Base-by-base conservation (phyloP, 2,113 vertebrate species). In the Plectropomus leopardus region DNA sequence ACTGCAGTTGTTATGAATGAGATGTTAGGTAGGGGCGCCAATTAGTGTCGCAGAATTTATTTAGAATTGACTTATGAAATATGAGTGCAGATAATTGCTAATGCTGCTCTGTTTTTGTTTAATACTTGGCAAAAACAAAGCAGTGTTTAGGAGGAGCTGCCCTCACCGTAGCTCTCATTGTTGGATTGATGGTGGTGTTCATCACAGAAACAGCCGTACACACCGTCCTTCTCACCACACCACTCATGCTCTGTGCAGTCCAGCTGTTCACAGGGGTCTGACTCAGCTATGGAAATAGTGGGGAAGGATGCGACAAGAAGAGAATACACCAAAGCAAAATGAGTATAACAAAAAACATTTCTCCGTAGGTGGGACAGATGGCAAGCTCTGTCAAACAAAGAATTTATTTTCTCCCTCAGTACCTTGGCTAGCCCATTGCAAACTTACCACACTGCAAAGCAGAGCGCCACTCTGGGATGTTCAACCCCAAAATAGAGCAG, bases 141-240 rank as follows among this genome's bases (percentile, higher is more conserved):
- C 16, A 32, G 13, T 17, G 13, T 48, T 42, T 11, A 14, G 19
- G 7, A 48, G 0, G 15, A 64, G 1, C 14, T 32, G 24, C 3
- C 1, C 60, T 64, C 40, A 93, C 92, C 92, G 2, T 87, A 94
- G 34, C 24, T 74, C 2, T 88, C 78, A 42, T 32, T 73, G 40
- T 92, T 76, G 60, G 32, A 21, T 14, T 72, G 68, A 30, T 85
- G 60, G 19, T 80, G 51, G 36, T n/a, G n/a, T 2, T 89, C 69
- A 55, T 90, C 82, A 75, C 94, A 95, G 86, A 91, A 92, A 66
- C 94, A 95, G 73, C 94, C 94, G 3, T 90, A 90, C 6, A 88
- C 75, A 1, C 93, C 92, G 1, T 91, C 34, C 16, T 76, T 83
- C 63, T 93, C n/a, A 5, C 93, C 94, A 45, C 94, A 95, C 92